Evolutionary conservation across 2,888 invertebrate species (phyloP).

Genomic region (Apamea epomidion): DNA sequence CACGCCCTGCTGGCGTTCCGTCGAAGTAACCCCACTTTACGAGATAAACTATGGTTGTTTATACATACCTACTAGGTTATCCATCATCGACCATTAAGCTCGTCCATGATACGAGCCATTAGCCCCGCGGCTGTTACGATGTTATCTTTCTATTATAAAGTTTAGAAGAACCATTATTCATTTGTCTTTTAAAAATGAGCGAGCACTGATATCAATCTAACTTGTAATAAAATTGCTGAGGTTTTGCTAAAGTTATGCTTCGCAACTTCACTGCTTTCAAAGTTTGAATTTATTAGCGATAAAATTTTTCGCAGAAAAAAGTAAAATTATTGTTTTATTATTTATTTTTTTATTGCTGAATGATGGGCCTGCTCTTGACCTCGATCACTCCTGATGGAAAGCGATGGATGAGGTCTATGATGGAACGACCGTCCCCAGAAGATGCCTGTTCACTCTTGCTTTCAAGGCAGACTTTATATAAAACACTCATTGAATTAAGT

Average conservation of each 20-base stretch:
- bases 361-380: background rate
- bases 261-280: background rate
- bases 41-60: background rate
- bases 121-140: conserved; percentile 5
- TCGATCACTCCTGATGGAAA: background rate
- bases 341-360: too few species aligned
- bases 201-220: conserved; percentile 22
- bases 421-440: background rate
- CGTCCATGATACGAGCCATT: conserved; percentile 12
- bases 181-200: conserved; percentile 36
- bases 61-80: background rate
- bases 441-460: background rate
- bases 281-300: background rate
- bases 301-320: background rate
- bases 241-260: conserved; percentile 17
- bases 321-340: background rate
- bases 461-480: background rate
- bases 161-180: conserved; percentile 49
- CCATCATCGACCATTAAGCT: conserved; percentile 1
- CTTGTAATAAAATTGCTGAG: conserved; percentile 30
- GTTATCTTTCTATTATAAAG: conserved; percentile 45
- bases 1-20: background rate
- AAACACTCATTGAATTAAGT: background rate
- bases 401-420: background rate
- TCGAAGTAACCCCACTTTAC: background rate